These are phyloP conservation scores for Baryphthengus martii DNA, from an alignment of 2,113 vertebrate species.

Conservation along the genomic window DNA sequence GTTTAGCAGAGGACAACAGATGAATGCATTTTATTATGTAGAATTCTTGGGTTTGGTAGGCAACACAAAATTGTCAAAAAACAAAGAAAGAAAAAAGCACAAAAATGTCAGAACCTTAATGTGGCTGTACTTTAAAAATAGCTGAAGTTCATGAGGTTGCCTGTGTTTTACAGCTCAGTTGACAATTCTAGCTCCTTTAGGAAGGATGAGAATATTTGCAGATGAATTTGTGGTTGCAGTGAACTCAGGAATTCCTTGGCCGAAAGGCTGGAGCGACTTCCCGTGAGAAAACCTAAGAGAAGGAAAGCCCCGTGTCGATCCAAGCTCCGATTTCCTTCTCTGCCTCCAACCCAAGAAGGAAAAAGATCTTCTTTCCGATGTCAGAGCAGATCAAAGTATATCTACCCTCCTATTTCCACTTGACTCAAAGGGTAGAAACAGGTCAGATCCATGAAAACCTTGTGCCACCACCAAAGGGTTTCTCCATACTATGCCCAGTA, in stretches of 20 bases:
- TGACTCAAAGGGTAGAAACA: neutral
- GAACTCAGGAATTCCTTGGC: neutral
- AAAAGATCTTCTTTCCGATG: neutral
- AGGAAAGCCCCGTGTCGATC: neutral
- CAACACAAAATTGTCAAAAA: neutral
- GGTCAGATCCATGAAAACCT: neutral
- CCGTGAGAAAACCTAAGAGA: neutral
- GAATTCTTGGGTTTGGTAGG: neutral
- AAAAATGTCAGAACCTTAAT: neutral
- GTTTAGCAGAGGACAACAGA: neutral
- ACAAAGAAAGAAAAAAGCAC: neutral
- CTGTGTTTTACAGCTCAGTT: neutral
- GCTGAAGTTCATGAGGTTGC: neutral
- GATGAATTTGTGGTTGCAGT: neutral
- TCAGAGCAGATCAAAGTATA: neutral
- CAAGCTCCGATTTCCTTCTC: neutral
- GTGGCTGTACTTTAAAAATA: neutral
- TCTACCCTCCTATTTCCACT: neutral
- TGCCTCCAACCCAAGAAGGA: neutral
- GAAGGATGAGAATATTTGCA: neutral
- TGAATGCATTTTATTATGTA: neutral
- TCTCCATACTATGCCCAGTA: accelerated
- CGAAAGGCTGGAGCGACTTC: neutral
- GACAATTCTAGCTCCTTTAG: neutral
- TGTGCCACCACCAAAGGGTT: neutral